A percentile compares a stretch with the other conserved stretches of the same genome.
These are phyloP conservation scores for Hiodon alosoides DNA, from an alignment of 2,113 vertebrate genomes.

Conservation along the genomic window DNA sequence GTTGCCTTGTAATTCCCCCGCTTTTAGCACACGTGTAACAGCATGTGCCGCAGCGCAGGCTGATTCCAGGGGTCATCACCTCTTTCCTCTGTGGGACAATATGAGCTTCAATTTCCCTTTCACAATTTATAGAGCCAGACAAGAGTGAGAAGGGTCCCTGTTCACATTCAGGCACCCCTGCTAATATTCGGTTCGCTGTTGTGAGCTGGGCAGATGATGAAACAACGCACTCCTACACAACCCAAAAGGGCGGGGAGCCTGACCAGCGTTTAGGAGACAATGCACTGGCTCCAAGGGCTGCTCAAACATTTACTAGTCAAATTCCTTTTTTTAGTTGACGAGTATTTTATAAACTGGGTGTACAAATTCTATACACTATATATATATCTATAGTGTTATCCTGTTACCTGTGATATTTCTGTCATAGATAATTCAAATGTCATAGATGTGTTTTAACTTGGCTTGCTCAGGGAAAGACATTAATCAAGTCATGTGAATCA, in stretches of 20 bases:
- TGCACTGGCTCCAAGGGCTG: slow-evolving; percentile 34
- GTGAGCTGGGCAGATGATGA: background rate
- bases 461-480: too few species aligned
- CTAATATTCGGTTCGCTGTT: background rate
- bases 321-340: too few species aligned
- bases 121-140: slow-evolving; percentile 17
- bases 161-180: slow-evolving; percentile 23
- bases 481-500: too few species aligned
- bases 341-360: too few species aligned
- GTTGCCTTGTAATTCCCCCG: slow-evolving; percentile 16
- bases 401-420: too few species aligned
- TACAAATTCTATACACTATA: too few species aligned
- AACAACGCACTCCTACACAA: slow-evolving; percentile 19
- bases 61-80: slow-evolving; percentile 10
- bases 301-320: too few species aligned
- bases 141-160: slow-evolving; percentile 28
- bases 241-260: background rate
- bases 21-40: slow-evolving; percentile 38
- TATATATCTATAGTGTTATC: too few species aligned
- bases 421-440: too few species aligned
- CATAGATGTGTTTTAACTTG: too few species aligned
- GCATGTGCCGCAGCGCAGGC: slow-evolving; percentile 21
- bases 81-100: slow-evolving; percentile 13
- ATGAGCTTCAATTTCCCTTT: slow-evolving; percentile 32
- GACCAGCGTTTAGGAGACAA: slow-evolving; percentile 37